Conservation (phyloP, 2,113 vertebrate genomes). For the Aramus guarauna region DNA sequence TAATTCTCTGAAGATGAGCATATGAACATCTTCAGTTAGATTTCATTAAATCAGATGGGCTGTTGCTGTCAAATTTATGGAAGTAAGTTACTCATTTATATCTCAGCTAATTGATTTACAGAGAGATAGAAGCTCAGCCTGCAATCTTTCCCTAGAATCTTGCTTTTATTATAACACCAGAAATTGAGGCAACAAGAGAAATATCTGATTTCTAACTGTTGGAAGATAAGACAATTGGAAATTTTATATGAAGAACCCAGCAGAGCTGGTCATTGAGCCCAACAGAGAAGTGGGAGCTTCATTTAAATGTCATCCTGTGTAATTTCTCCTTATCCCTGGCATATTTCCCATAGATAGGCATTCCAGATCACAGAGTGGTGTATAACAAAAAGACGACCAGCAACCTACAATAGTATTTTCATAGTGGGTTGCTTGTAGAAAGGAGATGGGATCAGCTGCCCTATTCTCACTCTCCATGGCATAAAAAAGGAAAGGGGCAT, state of each 20-base stretch:
- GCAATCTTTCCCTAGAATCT: neutral
- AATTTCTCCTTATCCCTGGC: neutral
- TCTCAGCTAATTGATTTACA: slow-evolving; percentile 56
- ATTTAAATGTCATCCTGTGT: neutral
- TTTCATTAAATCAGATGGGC: slow-evolving; percentile 54
- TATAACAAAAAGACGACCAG: neutral
- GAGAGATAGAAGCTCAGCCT: slow-evolving; percentile 21
- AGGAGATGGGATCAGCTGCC: neutral
- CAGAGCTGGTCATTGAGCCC: neutral
- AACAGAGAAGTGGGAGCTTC: neutral
- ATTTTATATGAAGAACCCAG: neutral
- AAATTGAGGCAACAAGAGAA: neutral
- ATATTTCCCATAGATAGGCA: neutral
- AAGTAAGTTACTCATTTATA: slow-evolving; percentile 54
- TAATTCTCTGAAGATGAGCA: slow-evolving; percentile 31
- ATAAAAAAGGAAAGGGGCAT: neutral
- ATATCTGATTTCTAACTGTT: neutral
- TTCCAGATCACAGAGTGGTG: neutral
- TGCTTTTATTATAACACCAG: neutral
- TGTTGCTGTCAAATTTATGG: slow-evolving; percentile 54
- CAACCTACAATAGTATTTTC: neutral
- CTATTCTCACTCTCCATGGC: neutral
- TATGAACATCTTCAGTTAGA: slow-evolving; percentile 37
- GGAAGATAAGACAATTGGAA: neutral
- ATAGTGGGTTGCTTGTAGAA: neutral